Conservation (phyloP, 2,113 vertebrate genomes). For the Gadus chalcogrammus region DNA sequence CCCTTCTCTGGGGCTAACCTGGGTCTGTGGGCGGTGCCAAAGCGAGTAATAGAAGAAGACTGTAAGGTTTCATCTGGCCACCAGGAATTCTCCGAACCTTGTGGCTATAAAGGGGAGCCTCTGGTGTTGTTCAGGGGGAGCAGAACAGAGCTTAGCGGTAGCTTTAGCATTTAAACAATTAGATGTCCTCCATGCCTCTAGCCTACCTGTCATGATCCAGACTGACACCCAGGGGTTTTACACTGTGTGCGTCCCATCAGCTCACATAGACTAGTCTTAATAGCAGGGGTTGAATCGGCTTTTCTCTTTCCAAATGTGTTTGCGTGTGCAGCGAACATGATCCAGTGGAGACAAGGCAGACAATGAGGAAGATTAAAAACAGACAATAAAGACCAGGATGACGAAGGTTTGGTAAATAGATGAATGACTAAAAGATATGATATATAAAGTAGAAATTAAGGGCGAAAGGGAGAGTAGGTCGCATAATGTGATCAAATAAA, state of each 20-base stretch:
- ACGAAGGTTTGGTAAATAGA: constrained; percentile 55
- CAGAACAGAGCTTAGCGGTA: background rate
- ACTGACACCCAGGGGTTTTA: background rate
- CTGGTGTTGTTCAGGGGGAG: constrained; percentile 1
- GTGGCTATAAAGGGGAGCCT: constrained; percentile 7
- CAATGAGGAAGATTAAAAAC: no score
- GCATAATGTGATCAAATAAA: constrained; percentile 28
- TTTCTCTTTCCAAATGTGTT: background rate
- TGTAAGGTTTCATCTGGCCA: constrained; percentile 18
- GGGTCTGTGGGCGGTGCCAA: constrained; percentile 3
- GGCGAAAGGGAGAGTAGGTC: constrained; percentile 34
- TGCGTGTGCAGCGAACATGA: background rate
- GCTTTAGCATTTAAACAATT: background rate
- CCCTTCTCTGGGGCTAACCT: background rate
- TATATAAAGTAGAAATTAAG: background rate
- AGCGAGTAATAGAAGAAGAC: constrained; percentile 28
- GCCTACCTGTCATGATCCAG: background rate
- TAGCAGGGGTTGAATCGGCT: background rate
- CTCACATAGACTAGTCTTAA: background rate
- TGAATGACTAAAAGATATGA: constrained; percentile 14
- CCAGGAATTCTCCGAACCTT: constrained; percentile 6
- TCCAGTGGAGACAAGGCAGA: background rate
- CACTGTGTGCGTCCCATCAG: background rate
- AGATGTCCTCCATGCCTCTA: background rate
- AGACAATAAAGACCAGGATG: constrained; percentile 35